phyloP scores from a whole-genome alignment of 2,113 vertebrate species.

The Tachycineta bicolor region DNA sequence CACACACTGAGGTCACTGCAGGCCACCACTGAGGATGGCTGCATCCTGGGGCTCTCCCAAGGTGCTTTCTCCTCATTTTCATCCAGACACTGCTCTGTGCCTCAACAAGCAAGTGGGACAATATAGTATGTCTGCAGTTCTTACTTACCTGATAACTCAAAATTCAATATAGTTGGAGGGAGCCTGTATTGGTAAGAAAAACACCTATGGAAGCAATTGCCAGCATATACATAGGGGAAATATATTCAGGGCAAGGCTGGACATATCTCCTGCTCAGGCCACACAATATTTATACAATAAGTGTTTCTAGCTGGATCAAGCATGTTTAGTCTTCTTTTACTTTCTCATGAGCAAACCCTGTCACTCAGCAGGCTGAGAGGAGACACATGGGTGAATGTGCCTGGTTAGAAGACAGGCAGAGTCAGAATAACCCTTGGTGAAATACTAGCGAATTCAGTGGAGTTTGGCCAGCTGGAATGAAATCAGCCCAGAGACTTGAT shows the following conservation, averaged over 20 bases:
- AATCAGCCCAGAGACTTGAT: background rate
- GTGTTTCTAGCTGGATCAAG: background rate
- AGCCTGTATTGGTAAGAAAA: background rate
- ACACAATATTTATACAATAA: background rate
- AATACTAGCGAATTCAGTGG: background rate
- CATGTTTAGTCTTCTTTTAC: background rate
- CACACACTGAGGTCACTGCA: background rate
- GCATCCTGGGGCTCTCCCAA: background rate
- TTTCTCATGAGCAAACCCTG: background rate
- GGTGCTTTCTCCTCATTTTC: background rate
- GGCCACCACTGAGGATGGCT: background rate
- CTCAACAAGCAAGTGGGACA: background rate
- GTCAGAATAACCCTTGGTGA: background rate
- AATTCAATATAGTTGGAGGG: background rate
- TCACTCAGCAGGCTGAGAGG: background rate
- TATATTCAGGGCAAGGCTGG: background rate
- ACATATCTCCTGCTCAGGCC: background rate
- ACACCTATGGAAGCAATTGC: background rate
- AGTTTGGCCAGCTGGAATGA: background rate
- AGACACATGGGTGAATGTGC: background rate
- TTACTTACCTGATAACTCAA: background rate
- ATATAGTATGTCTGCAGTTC: background rate
- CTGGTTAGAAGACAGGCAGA: background rate
- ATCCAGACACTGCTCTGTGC: background rate
- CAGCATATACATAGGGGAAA: background rate